These are phyloP conservation scores for Microcebus tavaratra DNA, from an alignment of 2,113 vertebrate genomes.

Conservation along the genomic window DNA sequence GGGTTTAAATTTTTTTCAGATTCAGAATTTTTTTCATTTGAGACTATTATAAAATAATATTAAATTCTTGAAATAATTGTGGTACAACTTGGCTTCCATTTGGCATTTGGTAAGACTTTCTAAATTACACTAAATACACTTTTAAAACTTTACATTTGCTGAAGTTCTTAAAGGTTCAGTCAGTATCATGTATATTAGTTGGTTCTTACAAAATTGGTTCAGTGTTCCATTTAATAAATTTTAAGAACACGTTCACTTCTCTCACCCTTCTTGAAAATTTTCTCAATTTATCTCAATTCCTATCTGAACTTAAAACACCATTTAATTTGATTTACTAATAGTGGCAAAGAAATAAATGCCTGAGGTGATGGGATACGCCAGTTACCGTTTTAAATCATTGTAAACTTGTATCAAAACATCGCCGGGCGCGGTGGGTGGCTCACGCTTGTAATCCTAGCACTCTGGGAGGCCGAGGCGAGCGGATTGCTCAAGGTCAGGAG, in stretches of 20 bases:
- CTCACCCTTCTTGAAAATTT: not conserved
- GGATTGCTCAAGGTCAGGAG: too few relatives aligned
- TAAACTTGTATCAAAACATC: too few relatives aligned
- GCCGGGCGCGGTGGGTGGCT: too few relatives aligned
- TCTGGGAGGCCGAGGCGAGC: too few relatives aligned
- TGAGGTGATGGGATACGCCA: too few relatives aligned
- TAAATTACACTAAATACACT: too few relatives aligned
- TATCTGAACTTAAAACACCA: not conserved
- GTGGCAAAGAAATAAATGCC: too few relatives aligned
- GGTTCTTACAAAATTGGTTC: not conserved
- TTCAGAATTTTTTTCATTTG: too few relatives aligned
- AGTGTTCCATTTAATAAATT: not conserved
- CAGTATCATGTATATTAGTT: not conserved
- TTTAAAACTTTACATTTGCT: not conserved
- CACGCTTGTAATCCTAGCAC: too few relatives aligned
- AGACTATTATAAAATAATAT: not conserved
- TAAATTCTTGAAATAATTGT: not conserved
- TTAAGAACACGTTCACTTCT: not conserved
- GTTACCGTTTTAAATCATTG: too few relatives aligned
- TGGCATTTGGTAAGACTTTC: not conserved
- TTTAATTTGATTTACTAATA: not conserved
- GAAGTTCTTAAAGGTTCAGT: not conserved
- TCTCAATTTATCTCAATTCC: not conserved
- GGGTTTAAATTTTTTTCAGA: not conserved
- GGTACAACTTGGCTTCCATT: not conserved